Percentiles rank a stretch among this genome's conserved stretches.
These are phyloP conservation scores for Boulengeromyrus knoepffleri DNA, from an alignment of 2,113 vertebrate species.

Conservation along the genomic window DNA sequence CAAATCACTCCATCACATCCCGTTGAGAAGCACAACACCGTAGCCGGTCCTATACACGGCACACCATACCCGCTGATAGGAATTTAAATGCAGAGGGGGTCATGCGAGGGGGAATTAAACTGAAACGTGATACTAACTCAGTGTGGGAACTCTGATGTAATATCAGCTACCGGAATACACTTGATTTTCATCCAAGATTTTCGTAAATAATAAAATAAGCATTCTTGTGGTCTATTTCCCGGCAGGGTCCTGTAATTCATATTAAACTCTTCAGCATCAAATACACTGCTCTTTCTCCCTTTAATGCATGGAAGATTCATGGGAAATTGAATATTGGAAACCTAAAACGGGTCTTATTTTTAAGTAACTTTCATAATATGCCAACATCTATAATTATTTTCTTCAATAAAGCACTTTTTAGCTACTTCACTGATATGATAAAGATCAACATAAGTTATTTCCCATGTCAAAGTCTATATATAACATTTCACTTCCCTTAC, in stretches of 20 bases:
- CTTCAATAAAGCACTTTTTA: neutral
- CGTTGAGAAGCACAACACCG: neutral
- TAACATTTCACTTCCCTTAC: neutral
- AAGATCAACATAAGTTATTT: neutral
- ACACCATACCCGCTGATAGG: neutral
- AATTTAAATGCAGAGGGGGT: neutral
- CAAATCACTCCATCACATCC: conserved; percentile 13
- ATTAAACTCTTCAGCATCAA: neutral
- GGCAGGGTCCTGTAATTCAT: neutral
- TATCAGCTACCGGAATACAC: neutral
- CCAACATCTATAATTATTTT: neutral
- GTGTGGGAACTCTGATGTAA: neutral
- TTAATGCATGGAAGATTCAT: neutral
- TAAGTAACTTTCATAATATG: neutral
- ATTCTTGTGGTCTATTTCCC: neutral
- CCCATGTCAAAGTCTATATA: neutral
- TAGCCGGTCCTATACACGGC: neutral
- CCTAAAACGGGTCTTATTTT: neutral
- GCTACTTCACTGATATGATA: neutral
- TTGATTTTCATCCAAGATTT: conserved; percentile 13
- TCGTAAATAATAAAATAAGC: conserved; percentile 8
- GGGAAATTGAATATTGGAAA: neutral
- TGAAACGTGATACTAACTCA: neutral
- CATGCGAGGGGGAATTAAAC: neutral
- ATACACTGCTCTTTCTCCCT: neutral